These are phyloP conservation scores for Myotis planiceps DNA, from an alignment of 2,797 vertebrate species.

Conservation along the genomic window DNA sequence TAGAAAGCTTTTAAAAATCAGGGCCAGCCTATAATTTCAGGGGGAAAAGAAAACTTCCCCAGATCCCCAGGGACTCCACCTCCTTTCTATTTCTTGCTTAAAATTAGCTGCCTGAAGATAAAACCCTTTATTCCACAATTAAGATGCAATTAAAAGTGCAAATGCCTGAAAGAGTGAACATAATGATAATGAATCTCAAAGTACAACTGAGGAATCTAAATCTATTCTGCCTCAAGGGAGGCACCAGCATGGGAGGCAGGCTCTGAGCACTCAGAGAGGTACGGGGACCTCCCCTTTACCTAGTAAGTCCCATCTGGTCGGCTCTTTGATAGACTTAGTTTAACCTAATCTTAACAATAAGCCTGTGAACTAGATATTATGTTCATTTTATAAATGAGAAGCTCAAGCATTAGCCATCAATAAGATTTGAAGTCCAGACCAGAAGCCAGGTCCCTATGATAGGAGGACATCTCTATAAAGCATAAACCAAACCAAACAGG, in stretches of 20 bases:
- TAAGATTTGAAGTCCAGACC: not conserved
- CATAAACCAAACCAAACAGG: not conserved
- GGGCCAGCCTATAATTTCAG: constrained; percentile 2
- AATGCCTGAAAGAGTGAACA: constrained; percentile 42
- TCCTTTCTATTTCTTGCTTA: constrained; percentile 66
- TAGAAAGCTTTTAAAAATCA: constrained; percentile 36
- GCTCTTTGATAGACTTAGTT: not conserved
- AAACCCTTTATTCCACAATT: constrained; percentile 73
- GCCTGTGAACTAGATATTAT: not conserved
- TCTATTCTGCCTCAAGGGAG: not conserved
- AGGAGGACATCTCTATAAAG: not conserved
- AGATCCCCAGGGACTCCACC: not conserved
- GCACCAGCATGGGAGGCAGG: not conserved
- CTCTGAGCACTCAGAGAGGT: not conserved
- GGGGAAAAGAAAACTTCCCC: not conserved
- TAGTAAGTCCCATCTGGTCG: not conserved
- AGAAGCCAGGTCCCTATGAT: not conserved
- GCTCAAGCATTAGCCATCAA: not conserved
- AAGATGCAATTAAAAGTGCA: constrained; percentile 72
- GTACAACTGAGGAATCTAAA: constrained; percentile 42
- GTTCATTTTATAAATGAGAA: not conserved
- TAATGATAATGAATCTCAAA: constrained; percentile 52
- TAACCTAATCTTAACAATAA: constrained; percentile 21
- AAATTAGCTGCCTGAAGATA: constrained; percentile 66
- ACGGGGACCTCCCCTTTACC: not conserved